These are phyloP conservation scores for Talpa occidentalis DNA, from an alignment of 2,113 vertebrate species.

Conservation along the genomic window DNA sequence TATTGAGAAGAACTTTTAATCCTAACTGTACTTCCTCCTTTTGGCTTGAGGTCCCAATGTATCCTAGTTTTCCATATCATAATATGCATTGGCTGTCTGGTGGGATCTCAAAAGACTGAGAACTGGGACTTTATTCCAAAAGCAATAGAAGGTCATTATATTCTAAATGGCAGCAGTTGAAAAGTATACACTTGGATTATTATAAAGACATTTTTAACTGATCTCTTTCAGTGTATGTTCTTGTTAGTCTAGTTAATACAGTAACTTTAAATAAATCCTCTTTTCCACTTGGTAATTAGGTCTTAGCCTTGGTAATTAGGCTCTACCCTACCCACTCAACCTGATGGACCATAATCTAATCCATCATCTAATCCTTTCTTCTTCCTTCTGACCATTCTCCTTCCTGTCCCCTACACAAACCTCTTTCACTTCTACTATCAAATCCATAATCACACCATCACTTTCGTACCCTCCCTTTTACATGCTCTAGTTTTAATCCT, in stretches of 20 bases:
- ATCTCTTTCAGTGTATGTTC: not conserved
- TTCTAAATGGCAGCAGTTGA: not conserved
- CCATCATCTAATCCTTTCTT: not conserved
- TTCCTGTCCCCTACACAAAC: not conserved
- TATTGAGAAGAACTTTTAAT: not conserved
- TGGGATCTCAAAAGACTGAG: conserved; percentile 6
- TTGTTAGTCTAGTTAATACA: not conserved
- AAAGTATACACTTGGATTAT: not conserved
- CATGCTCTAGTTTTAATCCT: not conserved
- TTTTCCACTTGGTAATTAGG: not conserved
- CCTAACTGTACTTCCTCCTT: not conserved
- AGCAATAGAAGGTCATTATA: not conserved
- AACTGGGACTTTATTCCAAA: not conserved
- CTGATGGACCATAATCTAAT: too few species aligned
- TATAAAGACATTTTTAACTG: not conserved
- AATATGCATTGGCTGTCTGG: not conserved
- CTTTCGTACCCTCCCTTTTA: not conserved
- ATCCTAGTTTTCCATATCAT: not conserved
- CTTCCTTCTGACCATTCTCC: not conserved
- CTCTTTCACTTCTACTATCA: too few species aligned
- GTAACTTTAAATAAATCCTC: not conserved
- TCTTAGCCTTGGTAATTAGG: not conserved
- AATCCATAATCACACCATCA: not conserved
- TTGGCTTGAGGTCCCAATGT: not conserved
- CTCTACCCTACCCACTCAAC: not conserved